Evolutionary conservation across 2,113 vertebrate species (phyloP).

Genomic region (Prunella fulvescens): DNA sequence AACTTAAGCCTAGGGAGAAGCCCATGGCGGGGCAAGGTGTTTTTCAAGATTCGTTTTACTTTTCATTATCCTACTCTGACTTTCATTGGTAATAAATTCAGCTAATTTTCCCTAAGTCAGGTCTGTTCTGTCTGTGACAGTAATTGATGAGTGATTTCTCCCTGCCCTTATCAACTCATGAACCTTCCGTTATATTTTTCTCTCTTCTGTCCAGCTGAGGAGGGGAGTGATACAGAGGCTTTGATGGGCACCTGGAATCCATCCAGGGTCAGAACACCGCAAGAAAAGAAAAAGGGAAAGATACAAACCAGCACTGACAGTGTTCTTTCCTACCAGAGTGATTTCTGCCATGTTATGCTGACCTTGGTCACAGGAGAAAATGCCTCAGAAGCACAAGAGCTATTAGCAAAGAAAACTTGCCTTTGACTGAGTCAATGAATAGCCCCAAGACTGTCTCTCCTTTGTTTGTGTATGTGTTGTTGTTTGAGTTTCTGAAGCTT

Average conservation of each 20-base stretch:
- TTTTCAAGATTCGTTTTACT: background rate
- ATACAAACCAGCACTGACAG: background rate
- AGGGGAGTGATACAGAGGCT: background rate
- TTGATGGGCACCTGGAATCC: background rate
- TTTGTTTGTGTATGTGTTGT: background rate
- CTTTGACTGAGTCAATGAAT: background rate
- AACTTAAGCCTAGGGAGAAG: background rate
- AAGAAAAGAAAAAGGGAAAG: background rate
- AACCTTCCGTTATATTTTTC: background rate
- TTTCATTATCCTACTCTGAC: background rate
- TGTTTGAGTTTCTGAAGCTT: constrained; percentile 5
- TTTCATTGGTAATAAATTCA: background rate
- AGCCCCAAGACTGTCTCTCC: background rate
- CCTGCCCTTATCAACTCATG: background rate
- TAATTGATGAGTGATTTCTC: background rate
- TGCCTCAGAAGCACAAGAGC: background rate
- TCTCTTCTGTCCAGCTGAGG: background rate
- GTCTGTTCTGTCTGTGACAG: background rate
- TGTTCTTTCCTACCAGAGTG: background rate
- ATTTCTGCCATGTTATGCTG: background rate
- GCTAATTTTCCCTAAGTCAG: background rate
- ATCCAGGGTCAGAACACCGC: background rate
- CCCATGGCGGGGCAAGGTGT: fast-evolving
- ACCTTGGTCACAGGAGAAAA: constrained; percentile 12
- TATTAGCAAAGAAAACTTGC: constrained; percentile 38